These are phyloP conservation scores for Calliopsis andreniformis DNA, from an alignment of 1,140 invertebrate species.

Conservation along the genomic window DNA sequence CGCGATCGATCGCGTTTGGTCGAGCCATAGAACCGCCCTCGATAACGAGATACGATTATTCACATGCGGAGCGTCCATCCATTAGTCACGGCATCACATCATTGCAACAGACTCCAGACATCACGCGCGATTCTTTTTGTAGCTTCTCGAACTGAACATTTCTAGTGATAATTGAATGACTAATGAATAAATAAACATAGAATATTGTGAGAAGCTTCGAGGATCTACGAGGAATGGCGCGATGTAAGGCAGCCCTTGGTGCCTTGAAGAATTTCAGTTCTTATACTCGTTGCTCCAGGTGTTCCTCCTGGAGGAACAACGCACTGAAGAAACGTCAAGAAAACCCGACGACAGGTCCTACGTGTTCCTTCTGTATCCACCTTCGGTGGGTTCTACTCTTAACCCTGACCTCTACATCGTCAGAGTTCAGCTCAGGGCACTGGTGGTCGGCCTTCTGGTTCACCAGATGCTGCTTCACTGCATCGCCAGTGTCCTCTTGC, in stretches of 20 bases:
- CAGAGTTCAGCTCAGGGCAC: slow-evolving; percentile 91
- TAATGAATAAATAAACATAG: background rate
- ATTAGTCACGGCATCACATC: slow-evolving; percentile 19
- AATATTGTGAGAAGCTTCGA: background rate
- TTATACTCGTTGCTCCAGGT: slow-evolving; percentile 80
- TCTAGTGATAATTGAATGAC: no score
- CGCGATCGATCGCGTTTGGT: slow-evolving; percentile 46
- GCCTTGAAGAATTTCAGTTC: background rate
- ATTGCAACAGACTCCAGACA: slow-evolving; percentile 1
- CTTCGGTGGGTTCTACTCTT: slow-evolving; percentile 86
- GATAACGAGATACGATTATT: background rate
- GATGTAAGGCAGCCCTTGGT: background rate
- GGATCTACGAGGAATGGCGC: slow-evolving; percentile 40
- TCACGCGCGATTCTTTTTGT: slow-evolving; percentile 36
- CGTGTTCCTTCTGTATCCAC: slow-evolving; percentile 93
- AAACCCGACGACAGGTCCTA: slow-evolving; percentile 90
- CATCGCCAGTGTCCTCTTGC: slow-evolving; percentile 91
- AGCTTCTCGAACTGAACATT: slow-evolving; percentile 17
- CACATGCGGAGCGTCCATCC: background rate
- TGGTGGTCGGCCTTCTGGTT: slow-evolving; percentile 93
- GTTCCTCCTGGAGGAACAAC: slow-evolving; percentile 86
- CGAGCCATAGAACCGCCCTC: background rate
- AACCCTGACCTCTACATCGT: slow-evolving; percentile 91
- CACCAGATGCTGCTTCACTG: slow-evolving; percentile 96
- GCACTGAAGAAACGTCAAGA: slow-evolving; percentile 72